Base-by-base conservation (phyloP, 1,140 invertebrate genomes). In the Caerostris darwini region DNA sequence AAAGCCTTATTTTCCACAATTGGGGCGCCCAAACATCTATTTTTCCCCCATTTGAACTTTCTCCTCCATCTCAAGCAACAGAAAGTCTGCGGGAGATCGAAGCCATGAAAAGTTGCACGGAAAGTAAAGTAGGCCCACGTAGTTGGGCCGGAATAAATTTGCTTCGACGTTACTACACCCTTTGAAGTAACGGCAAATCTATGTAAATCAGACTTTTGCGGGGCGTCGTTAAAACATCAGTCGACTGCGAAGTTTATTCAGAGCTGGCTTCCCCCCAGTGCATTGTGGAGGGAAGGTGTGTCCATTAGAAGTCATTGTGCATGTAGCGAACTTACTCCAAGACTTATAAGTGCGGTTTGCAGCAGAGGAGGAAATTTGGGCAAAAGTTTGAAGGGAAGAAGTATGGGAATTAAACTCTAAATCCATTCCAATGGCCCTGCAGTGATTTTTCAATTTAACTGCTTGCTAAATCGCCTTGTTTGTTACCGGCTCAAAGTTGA, bases 121-220 rank as follows among this genome's bases (percentile, higher is more conserved):
- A 14, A 81, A n/a, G 34, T 5, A 67, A 67, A 85, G 83, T 57
- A 58, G 50, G 50, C 10, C 54, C 69, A 91, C 90, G 77, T 82
- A 59, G 19, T 91, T 82, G n/a, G 54, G 54, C 8, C 53, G 56
- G 71, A 91, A 91, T 82, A 82, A 81, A 82, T 91, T 91, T 57
- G 57, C 90, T 82, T 81, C 58, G 71, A 71, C 88, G 59, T 67
- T 61, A 19, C 12, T 8, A 61, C 61, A 57, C n/a, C 53, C 67
- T 56, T 77, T 69, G 81, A 67, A 85, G 53, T 92, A 92, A 92
- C 90, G 19, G 90, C 67, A 57, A 69, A 92, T 92, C 81, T 92
- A 92, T 92, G 90, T 85, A 92, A 92, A 92, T 92, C 81, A 92
- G 90, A 83, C 71, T 50, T 83, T 61, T 82, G 56, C 19, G 50